Percentiles rank a stretch among this genome's conserved stretches.
Evolutionary conservation across 2,797 vertebrate species (phyloP).

Genomic region (Loris lydekkerianus): DNA sequence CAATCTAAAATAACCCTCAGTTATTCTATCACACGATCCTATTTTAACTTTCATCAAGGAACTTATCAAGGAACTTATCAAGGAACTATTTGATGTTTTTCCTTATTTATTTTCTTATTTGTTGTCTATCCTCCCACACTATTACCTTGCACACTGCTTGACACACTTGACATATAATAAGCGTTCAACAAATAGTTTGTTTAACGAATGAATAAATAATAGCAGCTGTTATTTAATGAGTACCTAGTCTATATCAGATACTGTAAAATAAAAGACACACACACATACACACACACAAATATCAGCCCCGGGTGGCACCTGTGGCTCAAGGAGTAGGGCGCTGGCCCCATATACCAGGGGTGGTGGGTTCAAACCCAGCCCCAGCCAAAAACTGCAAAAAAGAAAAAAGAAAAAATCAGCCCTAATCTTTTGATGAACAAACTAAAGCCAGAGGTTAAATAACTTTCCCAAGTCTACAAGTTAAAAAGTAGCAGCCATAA

Average conservation of each 20-base stretch:
- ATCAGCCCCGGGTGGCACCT: too few species aligned
- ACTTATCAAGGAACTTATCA: background rate
- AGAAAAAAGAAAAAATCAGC: background rate
- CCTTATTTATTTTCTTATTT: conserved; percentile 27
- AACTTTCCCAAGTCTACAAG: background rate
- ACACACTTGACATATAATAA: background rate
- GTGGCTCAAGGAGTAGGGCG: too few species aligned
- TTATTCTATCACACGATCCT: conserved; percentile 19
- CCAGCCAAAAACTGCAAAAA: too few species aligned
- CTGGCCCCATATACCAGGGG: too few species aligned
- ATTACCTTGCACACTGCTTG: background rate
- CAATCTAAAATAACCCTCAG: conserved; percentile 4
- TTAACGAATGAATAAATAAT: conserved; percentile 33
- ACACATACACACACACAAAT: too few species aligned
- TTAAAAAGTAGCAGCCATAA: background rate
- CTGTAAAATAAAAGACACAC: background rate
- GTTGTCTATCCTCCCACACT: background rate
- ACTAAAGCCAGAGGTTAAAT: conserved; percentile 9
- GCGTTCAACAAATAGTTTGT: background rate
- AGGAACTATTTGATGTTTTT: background rate
- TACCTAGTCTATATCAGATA: background rate
- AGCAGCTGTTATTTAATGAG: conserved; percentile 31
- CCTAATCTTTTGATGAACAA: conserved; percentile 21
- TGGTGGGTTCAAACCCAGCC: too few species aligned
- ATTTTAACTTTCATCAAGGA: conserved; percentile 22